phyloP scores from a whole-genome alignment of 2,113 vertebrate genomes.

The Vulpes vulpes region DNA sequence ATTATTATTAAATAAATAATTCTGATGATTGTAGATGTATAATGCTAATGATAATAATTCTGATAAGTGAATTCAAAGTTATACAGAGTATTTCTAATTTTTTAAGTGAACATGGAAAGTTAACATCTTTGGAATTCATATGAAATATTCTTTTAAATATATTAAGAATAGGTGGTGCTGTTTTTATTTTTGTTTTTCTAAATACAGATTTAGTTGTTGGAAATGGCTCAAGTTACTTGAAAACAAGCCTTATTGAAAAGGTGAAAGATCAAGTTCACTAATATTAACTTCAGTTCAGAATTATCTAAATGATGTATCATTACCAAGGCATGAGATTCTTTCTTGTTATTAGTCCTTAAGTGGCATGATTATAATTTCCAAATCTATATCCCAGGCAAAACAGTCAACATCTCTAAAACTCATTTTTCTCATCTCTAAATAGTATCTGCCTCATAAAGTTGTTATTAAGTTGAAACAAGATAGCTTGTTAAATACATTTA shows the following conservation, averaged over 20 bases:
- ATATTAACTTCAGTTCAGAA: background rate
- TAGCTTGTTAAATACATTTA: background rate
- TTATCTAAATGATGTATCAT: conserved; percentile 47
- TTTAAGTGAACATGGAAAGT: background rate
- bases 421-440: conserved; percentile 5
- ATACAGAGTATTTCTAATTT: background rate
- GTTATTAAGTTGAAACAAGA: conserved; percentile 10
- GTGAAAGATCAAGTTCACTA: background rate
- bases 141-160: background rate
- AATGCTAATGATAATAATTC: background rate
- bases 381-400: background rate
- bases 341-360: background rate
- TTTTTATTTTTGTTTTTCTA: background rate
- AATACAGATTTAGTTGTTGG: background rate
- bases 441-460: background rate
- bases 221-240: background rate
- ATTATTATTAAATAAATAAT: background rate
- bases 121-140: conserved; percentile 3
- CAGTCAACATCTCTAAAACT: background rate
- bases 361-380: conserved; percentile 35
- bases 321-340: background rate
- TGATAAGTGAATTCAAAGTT: background rate
- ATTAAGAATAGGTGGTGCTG: background rate
- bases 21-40: background rate
- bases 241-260: background rate